These are phyloP conservation scores for Holacanthus passer DNA, from an alignment of 2,113 vertebrate genomes.

Conservation along the genomic window DNA sequence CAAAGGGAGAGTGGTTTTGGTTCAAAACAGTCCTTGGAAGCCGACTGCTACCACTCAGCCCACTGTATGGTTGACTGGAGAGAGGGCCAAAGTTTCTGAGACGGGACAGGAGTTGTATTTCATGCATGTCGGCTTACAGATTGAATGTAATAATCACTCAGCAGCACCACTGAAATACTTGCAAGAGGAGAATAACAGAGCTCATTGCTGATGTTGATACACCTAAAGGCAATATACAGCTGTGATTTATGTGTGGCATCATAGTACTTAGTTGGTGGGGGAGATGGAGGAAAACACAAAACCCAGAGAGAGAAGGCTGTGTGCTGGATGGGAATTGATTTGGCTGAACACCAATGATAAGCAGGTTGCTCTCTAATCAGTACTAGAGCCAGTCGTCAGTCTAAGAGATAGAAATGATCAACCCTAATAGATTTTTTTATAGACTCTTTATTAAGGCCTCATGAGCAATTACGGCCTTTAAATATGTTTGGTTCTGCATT, in stretches of 20 bases:
- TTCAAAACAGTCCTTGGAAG: neutral
- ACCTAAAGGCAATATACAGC: conserved; percentile 34
- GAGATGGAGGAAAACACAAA: conserved; percentile 4
- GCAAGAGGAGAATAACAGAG: conserved; percentile 2
- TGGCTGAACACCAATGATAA: conserved; percentile 19
- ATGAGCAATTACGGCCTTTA: neutral
- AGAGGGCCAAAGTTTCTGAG: neutral
- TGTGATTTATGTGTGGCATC: conserved; percentile 33
- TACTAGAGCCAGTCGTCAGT: conserved; percentile 32
- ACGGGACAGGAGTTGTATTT: neutral
- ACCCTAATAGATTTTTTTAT: conserved; percentile 6
- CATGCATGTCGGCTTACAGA: neutral
- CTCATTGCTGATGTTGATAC: conserved; percentile 2
- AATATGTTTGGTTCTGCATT: neutral
- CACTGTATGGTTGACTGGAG: neutral
- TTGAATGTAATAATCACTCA: conserved; percentile 12
- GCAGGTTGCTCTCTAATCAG: conserved; percentile 30
- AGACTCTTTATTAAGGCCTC: conserved; percentile 2
- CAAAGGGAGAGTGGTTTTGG: neutral
- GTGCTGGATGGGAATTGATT: conserved; percentile 31
- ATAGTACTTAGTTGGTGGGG: neutral
- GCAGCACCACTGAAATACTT: conserved; percentile 24
- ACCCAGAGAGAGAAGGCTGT: neutral
- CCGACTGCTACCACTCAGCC: neutral
- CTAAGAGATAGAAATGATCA: conserved; percentile 18